A percentile compares a stretch with the other conserved stretches of the same genome.
Evolutionary conservation across 2,888 invertebrate genomes (phyloP).

Genomic region (Creontiades dilutus): DNA sequence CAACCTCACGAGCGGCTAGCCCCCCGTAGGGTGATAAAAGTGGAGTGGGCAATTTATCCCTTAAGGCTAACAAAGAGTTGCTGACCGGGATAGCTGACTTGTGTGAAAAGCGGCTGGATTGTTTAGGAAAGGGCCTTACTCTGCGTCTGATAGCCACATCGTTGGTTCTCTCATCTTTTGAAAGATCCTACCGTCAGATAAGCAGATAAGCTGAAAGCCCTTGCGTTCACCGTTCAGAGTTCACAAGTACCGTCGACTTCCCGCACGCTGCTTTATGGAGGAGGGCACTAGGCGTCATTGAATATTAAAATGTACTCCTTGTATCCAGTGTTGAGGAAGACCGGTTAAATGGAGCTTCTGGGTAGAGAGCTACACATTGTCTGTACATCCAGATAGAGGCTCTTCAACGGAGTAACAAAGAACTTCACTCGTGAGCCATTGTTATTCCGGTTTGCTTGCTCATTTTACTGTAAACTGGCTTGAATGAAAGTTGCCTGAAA

Average conservation of each 20-base stretch:
- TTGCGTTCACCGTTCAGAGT: background rate
- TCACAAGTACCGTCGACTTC: background rate
- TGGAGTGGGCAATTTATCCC: slow-evolving; percentile 36
- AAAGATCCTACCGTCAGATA: background rate
- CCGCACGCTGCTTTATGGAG: background rate
- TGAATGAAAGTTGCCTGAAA: too few species aligned
- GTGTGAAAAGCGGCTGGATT: slow-evolving; percentile 27
- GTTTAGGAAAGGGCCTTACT: background rate
- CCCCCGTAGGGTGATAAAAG: slow-evolving; percentile 11
- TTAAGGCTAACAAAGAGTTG: slow-evolving; percentile 32
- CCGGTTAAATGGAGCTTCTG: background rate
- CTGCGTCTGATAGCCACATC: background rate
- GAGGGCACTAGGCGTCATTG: background rate
- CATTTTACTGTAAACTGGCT: too few species aligned
- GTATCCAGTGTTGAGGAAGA: background rate
- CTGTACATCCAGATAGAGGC: background rate
- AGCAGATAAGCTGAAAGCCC: slow-evolving; percentile 10
- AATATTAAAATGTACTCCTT: slow-evolving; percentile 16
- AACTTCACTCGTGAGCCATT: background rate
- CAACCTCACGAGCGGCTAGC: background rate
- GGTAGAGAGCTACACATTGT: background rate
- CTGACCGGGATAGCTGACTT: slow-evolving; percentile 32
- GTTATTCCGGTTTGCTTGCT: background rate
- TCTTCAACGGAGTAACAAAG: background rate
- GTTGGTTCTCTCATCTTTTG: slow-evolving; percentile 1